phyloP scores from a whole-genome alignment of 2,113 vertebrate species.

The Scomber colias region DNA sequence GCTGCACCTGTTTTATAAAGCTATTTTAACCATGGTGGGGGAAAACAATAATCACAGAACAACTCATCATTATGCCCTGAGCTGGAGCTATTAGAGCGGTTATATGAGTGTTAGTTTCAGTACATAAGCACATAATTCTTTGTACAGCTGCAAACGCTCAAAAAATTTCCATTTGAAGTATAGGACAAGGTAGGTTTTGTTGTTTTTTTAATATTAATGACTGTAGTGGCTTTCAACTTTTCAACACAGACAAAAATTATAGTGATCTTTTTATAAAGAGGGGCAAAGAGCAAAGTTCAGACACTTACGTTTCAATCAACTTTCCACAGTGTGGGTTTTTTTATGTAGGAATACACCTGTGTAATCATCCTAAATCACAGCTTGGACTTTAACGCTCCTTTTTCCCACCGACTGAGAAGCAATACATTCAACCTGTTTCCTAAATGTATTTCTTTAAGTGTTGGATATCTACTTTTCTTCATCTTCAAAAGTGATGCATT shows the following conservation, averaged over 20 bases:
- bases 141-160: constrained; percentile 62
- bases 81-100: constrained; percentile 61
- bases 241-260: constrained; percentile 54
- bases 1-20: constrained; percentile 74
- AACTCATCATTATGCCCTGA: constrained; percentile 63
- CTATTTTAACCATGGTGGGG: constrained; percentile 50
- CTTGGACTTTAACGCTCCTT: neutral
- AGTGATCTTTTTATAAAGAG: constrained; percentile 40
- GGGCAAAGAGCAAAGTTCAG: constrained; percentile 25
- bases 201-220: constrained; percentile 33
- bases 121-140: constrained; percentile 42
- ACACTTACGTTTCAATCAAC: constrained; percentile 20
- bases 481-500: constrained; percentile 4
- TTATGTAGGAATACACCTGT: constrained; percentile 45
- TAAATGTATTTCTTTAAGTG: neutral
- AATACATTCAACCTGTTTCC: constrained; percentile 10
- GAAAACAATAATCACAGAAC: constrained; percentile 77
- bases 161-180: constrained; percentile 31
- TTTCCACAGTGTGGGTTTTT: neutral
- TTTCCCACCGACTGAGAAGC: neutral
- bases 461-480: neutral
- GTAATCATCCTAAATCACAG: constrained; percentile 49
- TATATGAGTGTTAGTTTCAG: constrained; percentile 52
- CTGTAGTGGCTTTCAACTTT: constrained; percentile 29
- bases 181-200: neutral